Conservation (phyloP, 2,797 vertebrate genomes). For the Dipus sagitta region DNA sequence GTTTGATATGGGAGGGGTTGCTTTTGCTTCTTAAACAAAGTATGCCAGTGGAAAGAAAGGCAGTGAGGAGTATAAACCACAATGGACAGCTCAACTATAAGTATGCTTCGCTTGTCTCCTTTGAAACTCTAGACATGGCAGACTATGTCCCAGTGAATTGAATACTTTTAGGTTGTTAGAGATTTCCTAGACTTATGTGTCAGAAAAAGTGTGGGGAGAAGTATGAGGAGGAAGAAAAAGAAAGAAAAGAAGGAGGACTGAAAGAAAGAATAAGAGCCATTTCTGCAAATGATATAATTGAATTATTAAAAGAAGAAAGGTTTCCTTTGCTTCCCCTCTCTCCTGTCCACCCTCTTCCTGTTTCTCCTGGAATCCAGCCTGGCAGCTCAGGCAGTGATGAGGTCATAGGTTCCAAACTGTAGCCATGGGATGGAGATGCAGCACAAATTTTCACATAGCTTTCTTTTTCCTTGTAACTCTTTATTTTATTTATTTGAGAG, state of each 20-base stretch:
- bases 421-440: conserved; percentile 80
- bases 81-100: accelerated
- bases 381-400: conserved; percentile 85
- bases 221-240: not conserved
- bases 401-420: conserved; percentile 87
- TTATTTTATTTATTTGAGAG: no score
- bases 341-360: not conserved
- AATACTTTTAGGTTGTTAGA: not conserved
- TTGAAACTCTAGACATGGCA: not conserved
- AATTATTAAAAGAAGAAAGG: conserved; percentile 10
- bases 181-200: not conserved
- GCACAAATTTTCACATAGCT: conserved; percentile 78
- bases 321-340: conserved; percentile 65
- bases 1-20: not conserved
- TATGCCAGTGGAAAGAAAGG: not conserved
- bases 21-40: not conserved
- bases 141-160: no score
- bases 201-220: not conserved
- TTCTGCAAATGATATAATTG: not conserved
- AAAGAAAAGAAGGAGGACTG: not conserved
- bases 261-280: not conserved
- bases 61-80: not conserved
- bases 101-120: not conserved
- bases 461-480: not conserved
- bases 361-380: conserved; percentile 81